A percentile compares a stretch with the other conserved stretches of the same genome.
phyloP scores from a whole-genome alignment of 1,140 invertebrate genomes.

The Drosophila sulfurigaster region DNA sequence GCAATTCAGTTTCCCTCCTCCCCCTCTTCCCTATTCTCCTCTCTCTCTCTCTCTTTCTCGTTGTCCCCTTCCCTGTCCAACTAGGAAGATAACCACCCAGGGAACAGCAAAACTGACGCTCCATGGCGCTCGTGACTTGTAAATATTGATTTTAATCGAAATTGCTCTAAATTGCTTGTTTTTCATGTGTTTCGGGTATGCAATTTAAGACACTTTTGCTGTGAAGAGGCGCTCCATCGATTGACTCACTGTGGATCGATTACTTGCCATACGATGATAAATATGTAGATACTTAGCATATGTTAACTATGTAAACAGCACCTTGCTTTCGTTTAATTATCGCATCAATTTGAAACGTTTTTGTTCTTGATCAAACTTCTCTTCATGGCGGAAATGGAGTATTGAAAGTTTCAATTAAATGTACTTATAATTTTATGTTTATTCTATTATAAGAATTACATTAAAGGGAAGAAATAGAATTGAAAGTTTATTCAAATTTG shows the following conservation, averaged over 20 bases:
- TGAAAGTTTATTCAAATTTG: too few relatives aligned
- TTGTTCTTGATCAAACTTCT: too few relatives aligned
- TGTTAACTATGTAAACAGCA: background rate
- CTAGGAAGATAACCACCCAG: conserved; percentile 25
- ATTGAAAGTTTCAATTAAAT: too few relatives aligned
- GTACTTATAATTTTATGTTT: too few relatives aligned
- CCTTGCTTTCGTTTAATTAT: too few relatives aligned
- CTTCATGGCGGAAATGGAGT: too few relatives aligned
- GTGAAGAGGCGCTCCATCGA: conserved; percentile 41
- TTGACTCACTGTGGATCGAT: conserved; percentile 9
- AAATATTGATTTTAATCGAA: conserved; percentile 83
- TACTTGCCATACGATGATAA: conserved; percentile 1
- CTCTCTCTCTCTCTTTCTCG: background rate
- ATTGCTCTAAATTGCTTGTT: conserved; percentile 78
- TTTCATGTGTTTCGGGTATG: conserved; percentile 49
- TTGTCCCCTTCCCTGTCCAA: background rate
- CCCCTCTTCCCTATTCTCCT: background rate
- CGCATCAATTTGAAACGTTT: too few relatives aligned
- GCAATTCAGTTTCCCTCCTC: conserved; percentile 45
- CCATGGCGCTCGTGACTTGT: conserved; percentile 60
- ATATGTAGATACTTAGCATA: background rate
- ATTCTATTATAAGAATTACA: too few relatives aligned
- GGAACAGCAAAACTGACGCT: conserved; percentile 7
- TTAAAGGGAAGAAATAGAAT: too few relatives aligned
- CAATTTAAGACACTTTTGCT: conserved; percentile 78